Conservation (phyloP, 2,888 invertebrate species). For the Acholoe squamosa region DNA sequence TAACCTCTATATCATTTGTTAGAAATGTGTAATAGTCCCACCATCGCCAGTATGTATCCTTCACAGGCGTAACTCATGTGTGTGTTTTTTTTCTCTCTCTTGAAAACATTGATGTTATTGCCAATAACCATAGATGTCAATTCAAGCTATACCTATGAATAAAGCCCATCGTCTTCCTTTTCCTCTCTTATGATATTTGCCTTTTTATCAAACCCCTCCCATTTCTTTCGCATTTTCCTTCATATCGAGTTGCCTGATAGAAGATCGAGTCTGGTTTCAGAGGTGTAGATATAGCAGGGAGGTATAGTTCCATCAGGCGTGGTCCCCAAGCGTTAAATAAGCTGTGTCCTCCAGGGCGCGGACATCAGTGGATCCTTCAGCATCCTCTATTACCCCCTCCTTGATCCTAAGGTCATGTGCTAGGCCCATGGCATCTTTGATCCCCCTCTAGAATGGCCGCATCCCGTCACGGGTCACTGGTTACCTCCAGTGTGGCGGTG, state of each 20-base stretch:
- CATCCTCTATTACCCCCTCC: constrained; percentile 58
- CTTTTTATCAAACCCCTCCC: not conserved
- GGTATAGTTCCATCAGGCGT: constrained; percentile 7
- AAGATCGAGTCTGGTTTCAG: not conserved
- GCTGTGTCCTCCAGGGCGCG: not conserved
- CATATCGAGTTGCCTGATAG: not conserved
- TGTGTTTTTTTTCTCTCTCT: not conserved
- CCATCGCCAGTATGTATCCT: too few species aligned
- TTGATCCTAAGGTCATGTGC: constrained; percentile 39
- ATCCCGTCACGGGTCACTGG: constrained; percentile 51
- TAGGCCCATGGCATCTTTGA: constrained; percentile 23
- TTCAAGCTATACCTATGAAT: not conserved
- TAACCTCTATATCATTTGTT: not conserved
- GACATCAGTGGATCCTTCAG: constrained; percentile 21
- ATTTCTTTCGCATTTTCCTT: not conserved
- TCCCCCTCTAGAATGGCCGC: not conserved
- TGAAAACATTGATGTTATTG: not conserved
- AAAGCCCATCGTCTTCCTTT: not conserved
- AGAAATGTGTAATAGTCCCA: too few species aligned
- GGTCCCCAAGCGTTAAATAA: constrained; percentile 59
- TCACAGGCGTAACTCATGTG: too few species aligned
- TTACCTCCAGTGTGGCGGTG: constrained; percentile 20
- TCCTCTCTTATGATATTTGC: not conserved
- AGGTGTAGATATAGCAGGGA: constrained; percentile 24
- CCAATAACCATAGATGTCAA: not conserved